Percentiles rank a stretch among this genome's conserved stretches.
Evolutionary conservation across 2,797 vertebrate genomes (phyloP).

Genomic region (Lophotriccus pileatus): DNA sequence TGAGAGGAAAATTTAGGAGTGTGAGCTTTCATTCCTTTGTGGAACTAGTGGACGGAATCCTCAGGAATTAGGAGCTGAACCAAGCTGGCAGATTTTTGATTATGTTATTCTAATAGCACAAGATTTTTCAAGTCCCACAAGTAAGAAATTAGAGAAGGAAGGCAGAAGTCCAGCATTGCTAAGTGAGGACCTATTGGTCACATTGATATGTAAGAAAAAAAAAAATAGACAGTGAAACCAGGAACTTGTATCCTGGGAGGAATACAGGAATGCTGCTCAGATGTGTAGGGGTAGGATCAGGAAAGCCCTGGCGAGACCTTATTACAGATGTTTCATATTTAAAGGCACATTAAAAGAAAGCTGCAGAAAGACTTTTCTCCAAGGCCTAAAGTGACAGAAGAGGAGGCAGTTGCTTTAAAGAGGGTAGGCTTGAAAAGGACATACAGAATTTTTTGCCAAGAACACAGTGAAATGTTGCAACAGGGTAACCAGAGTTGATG

Average conservation of each 20-base stretch:
- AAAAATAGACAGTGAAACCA: neutral
- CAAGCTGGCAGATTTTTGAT: neutral
- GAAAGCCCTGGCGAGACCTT: neutral
- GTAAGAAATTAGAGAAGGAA: neutral
- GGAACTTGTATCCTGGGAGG: no score
- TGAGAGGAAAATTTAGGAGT: neutral
- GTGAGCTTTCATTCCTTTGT: neutral
- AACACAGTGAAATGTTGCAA: neutral
- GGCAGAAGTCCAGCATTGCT: neutral
- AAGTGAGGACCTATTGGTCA: neutral
- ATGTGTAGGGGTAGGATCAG: neutral
- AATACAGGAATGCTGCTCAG: neutral
- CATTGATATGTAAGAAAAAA: neutral
- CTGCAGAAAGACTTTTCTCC: neutral
- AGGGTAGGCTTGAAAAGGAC: neutral
- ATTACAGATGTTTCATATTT: neutral
- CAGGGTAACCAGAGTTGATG: neutral
- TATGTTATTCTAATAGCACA: neutral
- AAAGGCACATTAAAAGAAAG: neutral
- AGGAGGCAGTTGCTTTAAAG: neutral
- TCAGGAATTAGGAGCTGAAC: neutral
- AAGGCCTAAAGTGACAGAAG: neutral
- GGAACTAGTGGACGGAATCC: neutral
- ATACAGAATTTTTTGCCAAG: neutral
- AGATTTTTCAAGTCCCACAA: neutral